Conservation (phyloP, 1,140 invertebrate genomes). For the Camponotus vicinus region DNA sequence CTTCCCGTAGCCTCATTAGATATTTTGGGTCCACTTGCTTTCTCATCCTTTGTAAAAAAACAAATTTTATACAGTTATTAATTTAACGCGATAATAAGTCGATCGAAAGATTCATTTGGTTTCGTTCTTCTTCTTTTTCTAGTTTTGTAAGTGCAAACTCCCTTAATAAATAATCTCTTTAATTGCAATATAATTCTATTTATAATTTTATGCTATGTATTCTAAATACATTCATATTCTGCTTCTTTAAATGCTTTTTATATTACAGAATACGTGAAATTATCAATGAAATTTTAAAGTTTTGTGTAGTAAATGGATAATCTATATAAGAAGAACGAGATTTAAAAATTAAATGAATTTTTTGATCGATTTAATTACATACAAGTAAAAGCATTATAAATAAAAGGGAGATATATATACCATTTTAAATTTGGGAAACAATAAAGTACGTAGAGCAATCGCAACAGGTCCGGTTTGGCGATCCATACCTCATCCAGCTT, state of each 20-base stretch:
- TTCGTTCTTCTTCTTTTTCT: too few species aligned
- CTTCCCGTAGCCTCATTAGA: conserved; percentile 32
- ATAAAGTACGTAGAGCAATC: conserved; percentile 88
- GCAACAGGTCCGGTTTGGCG: conserved; percentile 88
- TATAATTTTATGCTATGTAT: neutral
- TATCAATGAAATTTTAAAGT: neutral
- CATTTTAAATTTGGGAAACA: conserved; percentile 89
- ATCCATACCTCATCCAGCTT: conserved; percentile 93
- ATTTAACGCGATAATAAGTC: too few species aligned
- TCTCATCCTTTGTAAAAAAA: conserved; percentile 21
- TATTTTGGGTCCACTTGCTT: neutral
- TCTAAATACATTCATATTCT: neutral
- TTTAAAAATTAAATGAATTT: conserved; percentile 4
- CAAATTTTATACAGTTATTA: neutral
- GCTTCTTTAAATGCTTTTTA: too few species aligned
- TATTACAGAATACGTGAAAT: neutral
- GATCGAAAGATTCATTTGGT: conserved; percentile 2
- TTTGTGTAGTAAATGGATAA: neutral
- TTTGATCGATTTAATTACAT: neutral
- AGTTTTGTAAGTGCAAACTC: neutral
- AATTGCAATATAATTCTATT: neutral
- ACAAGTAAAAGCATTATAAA: neutral
- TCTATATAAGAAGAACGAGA: neutral
- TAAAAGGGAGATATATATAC: conserved; percentile 82
- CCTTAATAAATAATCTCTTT: neutral